phyloP scores from a whole-genome alignment of 2,888 invertebrate genomes.

The Synanthedon vespiformis region DNA sequence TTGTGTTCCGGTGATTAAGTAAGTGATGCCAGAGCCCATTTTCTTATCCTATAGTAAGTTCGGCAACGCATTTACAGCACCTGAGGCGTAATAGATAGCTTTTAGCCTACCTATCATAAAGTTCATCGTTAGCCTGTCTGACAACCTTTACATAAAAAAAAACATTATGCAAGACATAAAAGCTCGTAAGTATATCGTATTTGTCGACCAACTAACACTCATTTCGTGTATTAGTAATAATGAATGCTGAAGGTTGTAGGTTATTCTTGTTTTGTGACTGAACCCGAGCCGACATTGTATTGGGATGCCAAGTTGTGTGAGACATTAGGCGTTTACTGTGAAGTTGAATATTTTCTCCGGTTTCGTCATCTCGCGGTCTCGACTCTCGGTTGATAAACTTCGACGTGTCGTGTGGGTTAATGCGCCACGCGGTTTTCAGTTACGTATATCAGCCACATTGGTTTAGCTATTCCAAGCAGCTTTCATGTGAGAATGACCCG shows the following conservation, averaged over 20 bases:
- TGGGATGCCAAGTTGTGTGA: not conserved
- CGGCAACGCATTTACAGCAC: too few relatives aligned
- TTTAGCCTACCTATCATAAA: too few relatives aligned
- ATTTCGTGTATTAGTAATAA: too few relatives aligned
- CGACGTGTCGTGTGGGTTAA: conserved; percentile 3
- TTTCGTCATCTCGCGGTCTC: conserved; percentile 2
- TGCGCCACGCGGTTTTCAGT: conserved; percentile 11
- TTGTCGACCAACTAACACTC: too few relatives aligned
- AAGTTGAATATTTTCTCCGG: conserved; percentile 11
- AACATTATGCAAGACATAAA: too few relatives aligned
- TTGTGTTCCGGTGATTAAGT: too few relatives aligned
- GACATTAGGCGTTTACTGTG: not conserved
- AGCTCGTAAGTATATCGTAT: too few relatives aligned
- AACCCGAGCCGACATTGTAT: not conserved
- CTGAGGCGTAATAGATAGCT: too few relatives aligned
- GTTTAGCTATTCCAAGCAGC: conserved; percentile 27
- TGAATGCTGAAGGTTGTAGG: not conserved
- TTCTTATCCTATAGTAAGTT: too few relatives aligned
- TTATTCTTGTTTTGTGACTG: not conserved
- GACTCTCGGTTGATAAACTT: conserved; percentile 1
- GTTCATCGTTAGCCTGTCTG: too few relatives aligned
- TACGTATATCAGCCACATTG: conserved; percentile 15
- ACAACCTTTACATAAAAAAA: too few relatives aligned
- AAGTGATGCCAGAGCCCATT: too few relatives aligned
- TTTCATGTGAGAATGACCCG: conserved; percentile 45